These are phyloP conservation scores for Scomber japonicus DNA, from an alignment of 2,113 vertebrate genomes.

Conservation along the genomic window DNA sequence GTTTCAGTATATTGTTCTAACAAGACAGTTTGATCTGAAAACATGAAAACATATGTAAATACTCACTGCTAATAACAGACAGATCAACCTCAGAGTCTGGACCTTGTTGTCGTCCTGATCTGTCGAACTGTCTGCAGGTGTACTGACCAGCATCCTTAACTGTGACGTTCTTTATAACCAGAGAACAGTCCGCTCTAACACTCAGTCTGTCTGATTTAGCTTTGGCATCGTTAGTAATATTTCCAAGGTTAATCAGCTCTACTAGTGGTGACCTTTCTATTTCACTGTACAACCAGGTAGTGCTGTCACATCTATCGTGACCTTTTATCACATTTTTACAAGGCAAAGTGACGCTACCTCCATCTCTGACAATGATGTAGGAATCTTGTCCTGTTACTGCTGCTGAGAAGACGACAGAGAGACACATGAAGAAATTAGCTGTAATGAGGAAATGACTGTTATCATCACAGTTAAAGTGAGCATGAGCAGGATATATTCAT, in stretches of 20 bases:
- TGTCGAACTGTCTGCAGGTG: neutral
- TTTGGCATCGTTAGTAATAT: accelerated
- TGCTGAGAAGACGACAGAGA: neutral
- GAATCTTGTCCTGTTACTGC: neutral
- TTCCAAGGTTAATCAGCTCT: neutral
- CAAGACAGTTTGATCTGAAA: no score
- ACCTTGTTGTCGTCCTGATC: accelerated
- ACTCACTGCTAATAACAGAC: constrained; percentile 45
- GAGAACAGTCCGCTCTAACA: constrained; percentile 38
- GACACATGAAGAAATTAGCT: no score
- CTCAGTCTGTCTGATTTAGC: constrained; percentile 37
- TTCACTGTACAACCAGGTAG: accelerated
- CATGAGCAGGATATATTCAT: no score
- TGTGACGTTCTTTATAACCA: constrained; percentile 48
- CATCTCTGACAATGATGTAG: neutral
- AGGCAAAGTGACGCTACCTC: neutral
- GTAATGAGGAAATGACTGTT: no score
- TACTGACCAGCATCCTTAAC: neutral
- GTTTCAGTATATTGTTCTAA: no score
- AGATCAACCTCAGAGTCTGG: accelerated
- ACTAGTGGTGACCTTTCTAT: accelerated
- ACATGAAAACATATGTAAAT: neutral
- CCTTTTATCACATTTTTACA: neutral
- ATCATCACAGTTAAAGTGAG: no score
- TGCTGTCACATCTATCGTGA: accelerated